These are phyloP conservation scores for Tiphia femorata DNA, from an alignment of 2,888 invertebrate genomes.

Conservation along the genomic window DNA sequence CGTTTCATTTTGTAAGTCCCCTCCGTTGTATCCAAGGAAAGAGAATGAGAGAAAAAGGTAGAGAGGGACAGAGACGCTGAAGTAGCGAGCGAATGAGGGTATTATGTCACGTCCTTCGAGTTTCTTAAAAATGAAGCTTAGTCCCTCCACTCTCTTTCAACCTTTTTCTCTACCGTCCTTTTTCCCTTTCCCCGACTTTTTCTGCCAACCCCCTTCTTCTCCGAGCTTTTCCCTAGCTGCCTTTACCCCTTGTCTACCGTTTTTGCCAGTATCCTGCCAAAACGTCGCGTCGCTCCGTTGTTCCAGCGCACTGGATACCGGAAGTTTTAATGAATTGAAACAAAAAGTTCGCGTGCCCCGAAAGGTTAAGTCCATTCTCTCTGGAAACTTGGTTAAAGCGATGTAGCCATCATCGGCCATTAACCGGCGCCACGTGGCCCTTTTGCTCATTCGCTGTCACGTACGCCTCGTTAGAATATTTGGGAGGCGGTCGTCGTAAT, in stretches of 20 bases:
- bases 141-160: too few relatives aligned
- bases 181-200: too few relatives aligned
- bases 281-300: conserved; percentile 14
- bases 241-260: conserved; percentile 4
- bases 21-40: too few relatives aligned
- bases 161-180: too few relatives aligned
- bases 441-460: too few relatives aligned
- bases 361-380: conserved; percentile 36
- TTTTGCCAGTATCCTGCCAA: conserved; percentile 13
- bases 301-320: conserved; percentile 25
- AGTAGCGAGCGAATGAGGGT: conserved; percentile 12
- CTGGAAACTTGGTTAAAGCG: conserved; percentile 24
- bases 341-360: conserved; percentile 34
- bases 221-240: too few relatives aligned
- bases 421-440: too few relatives aligned
- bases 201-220: too few relatives aligned
- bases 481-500: too few relatives aligned
- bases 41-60: neutral
- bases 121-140: conserved; percentile 16
- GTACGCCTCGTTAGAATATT: too few relatives aligned
- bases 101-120: conserved; percentile 32
- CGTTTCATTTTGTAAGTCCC: neutral
- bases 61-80: neutral
- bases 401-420: conserved; percentile 21
- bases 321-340: conserved; percentile 48